Evolutionary conservation across 2,888 invertebrate species (phyloP), one percentile per base, ranked within the genome.

Genomic region (Rhamphomyia laevipes): DNA sequence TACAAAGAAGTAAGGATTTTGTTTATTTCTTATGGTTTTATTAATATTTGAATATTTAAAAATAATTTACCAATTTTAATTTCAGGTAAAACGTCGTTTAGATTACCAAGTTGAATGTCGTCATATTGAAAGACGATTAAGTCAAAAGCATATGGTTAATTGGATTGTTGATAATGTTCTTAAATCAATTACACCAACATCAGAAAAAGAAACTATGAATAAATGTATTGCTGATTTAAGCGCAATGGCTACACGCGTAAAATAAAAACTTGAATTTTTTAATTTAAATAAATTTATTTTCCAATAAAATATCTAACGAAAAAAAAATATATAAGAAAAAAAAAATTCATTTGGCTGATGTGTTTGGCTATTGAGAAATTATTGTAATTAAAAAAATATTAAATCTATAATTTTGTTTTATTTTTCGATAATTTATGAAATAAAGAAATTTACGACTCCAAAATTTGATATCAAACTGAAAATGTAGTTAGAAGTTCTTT

Each of bases 81-180:
- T 68, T 12, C 63, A 84, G 84, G 85, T 90, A 7, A 91, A 89
- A 70, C 82, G 79, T 56, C 82, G 89, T 46, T 74, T 92, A 61
- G 96, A 99, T 72, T 99, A 90, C 73, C 93, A 97, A 73, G 77
- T 91, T 6, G 93, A 94, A 69, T 81, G 85, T 61, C 77, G 86
- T 58, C 82, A 80, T 59, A 73, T 91, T 48, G 87, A 93, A 64
- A 82, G 86, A 43, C 84, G 87, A 58, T 77, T 96, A 53, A 77
- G 86, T 58, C 95, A 96, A 72, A 89, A 85, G 69, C 87, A 95
- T 71, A 85, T 96, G 86, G 90, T 92, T 23, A 83, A 89, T 70
- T 97, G 93, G 89, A 86, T 97, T 54, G 84, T 93, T 15, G 70
- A 73, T 59, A 86, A 77, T 63, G 97, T 97, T 9, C 76, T 78